Evolutionary conservation across 2,797 vertebrate genomes (phyloP).

Genomic region (Agapornis canus): DNA sequence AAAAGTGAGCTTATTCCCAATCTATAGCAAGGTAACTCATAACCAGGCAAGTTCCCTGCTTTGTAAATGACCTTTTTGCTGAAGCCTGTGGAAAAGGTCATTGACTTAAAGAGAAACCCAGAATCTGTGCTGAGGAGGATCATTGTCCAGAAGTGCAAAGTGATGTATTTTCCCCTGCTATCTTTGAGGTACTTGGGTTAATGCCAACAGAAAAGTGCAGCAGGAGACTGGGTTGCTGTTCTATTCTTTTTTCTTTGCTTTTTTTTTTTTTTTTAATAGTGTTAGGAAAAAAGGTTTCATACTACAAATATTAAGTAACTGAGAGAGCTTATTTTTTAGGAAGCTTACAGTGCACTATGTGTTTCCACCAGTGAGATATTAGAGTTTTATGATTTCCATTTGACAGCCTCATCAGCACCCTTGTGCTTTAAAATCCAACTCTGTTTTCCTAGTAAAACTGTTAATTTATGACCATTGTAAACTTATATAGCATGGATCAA

Average conservation of each 20-base stretch:
- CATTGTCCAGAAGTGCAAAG: background rate
- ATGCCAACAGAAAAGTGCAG: background rate
- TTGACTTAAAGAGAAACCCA: background rate
- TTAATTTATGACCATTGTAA: conserved; percentile 23
- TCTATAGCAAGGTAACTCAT: background rate
- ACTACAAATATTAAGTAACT: background rate
- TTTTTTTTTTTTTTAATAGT: background rate
- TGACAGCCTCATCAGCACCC: background rate
- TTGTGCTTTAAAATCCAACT: background rate
- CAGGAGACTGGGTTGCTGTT: background rate
- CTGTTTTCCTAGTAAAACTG: background rate
- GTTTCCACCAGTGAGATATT: background rate
- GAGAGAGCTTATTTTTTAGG: background rate
- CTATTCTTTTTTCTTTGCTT: background rate
- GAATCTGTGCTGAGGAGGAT: background rate
- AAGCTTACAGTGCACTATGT: background rate
- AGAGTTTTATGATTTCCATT: background rate
- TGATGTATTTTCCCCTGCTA: background rate
- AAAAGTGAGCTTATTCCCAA: background rate
- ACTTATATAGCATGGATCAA: background rate
- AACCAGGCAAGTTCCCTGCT: background rate
- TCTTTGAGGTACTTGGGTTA: background rate
- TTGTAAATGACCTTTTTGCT: background rate
- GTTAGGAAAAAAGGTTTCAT: background rate
- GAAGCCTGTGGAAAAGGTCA: background rate